Conservation (phyloP, 2,888 invertebrate genomes). For the Protodeltote pygarga region DNA sequence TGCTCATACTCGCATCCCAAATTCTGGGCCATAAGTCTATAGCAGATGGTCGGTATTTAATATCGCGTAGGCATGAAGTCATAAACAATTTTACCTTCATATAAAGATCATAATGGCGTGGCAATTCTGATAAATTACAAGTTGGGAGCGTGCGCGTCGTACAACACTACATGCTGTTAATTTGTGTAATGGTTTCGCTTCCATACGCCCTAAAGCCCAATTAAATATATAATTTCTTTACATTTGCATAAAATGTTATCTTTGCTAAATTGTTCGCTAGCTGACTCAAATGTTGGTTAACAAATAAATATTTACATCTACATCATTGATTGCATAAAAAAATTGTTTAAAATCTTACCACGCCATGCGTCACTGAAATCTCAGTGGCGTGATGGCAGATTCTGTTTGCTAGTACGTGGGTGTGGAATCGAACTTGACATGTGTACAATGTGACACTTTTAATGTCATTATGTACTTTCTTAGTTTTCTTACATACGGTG, state of each 20-base stretch:
- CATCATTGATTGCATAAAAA: too few relatives aligned
- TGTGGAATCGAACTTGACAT: too few relatives aligned
- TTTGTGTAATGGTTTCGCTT: conserved; percentile 57
- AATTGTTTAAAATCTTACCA: too few relatives aligned
- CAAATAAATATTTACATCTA: background rate
- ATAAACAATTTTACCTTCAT: conserved; percentile 48
- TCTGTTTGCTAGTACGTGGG: too few relatives aligned
- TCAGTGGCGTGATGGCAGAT: too few relatives aligned
- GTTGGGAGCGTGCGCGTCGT: conserved; percentile 45
- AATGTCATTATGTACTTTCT: too few relatives aligned
- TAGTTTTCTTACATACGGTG: too few relatives aligned
- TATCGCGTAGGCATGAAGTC: conserved; percentile 34
- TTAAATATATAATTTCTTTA: conserved; percentile 39
- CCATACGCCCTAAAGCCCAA: conserved; percentile 25
- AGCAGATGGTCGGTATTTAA: conserved; percentile 30
- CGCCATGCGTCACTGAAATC: too few relatives aligned
- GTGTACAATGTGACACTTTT: too few relatives aligned
- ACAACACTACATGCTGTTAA: conserved; percentile 53
- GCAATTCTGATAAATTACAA: conserved; percentile 49
- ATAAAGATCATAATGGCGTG: conserved; percentile 48
- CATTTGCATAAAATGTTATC: conserved; percentile 47
- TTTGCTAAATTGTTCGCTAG: conserved; percentile 26
- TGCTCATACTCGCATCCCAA: conserved; percentile 3
- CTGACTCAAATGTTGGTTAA: conserved; percentile 10
- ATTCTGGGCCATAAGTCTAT: conserved; percentile 14